Evolutionary conservation across 2,888 invertebrate genomes (phyloP).

Genomic region (Acronicta leporina): DNA sequence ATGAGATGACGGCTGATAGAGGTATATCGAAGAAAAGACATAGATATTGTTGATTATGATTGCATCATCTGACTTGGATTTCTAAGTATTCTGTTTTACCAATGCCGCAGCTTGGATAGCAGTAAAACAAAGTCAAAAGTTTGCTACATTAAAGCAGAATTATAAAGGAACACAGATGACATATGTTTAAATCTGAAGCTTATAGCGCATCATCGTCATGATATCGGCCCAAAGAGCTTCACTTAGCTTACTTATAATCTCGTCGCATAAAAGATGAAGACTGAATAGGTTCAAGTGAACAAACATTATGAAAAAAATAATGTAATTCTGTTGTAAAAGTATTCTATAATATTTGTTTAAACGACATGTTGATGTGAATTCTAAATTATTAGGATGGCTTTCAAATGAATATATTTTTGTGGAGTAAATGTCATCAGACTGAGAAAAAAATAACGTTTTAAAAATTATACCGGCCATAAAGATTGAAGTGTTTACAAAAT

Average conservation of each 20-base stretch:
- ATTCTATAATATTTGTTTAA: not conserved
- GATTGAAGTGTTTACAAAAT: constrained; percentile 11
- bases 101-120: too few relatives aligned
- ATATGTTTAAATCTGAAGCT: too few relatives aligned
- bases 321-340: not conserved
- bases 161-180: too few relatives aligned
- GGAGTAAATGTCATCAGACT: not conserved
- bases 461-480: constrained; percentile 2
- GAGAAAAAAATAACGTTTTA: not conserved
- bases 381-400: constrained; percentile 14
- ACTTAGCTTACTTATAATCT: too few relatives aligned
- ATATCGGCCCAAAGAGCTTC: too few relatives aligned
- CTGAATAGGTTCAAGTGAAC: not conserved
- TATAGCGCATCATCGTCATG: too few relatives aligned
- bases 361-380: not conserved
- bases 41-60: too few relatives aligned
- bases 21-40: too few relatives aligned
- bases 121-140: too few relatives aligned
- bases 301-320: not conserved
- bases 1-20: too few relatives aligned
- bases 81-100: too few relatives aligned
- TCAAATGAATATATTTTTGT: constrained; percentile 4
- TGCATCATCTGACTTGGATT: not conserved
- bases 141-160: too few relatives aligned
- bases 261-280: not conserved